phyloP scores from a whole-genome alignment of 2,888 invertebrate genomes.

The Platerodrilus igneus region DNA sequence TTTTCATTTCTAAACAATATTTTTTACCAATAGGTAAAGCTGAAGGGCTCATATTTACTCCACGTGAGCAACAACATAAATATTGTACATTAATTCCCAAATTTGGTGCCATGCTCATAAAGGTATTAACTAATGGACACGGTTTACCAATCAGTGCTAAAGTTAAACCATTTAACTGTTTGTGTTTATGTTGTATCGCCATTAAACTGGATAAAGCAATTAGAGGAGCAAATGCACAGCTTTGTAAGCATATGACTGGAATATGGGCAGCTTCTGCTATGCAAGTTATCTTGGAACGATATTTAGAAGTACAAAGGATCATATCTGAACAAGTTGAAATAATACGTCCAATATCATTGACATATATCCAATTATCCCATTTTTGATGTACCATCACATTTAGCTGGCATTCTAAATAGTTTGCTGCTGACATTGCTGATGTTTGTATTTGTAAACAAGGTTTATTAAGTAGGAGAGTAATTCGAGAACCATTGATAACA shows the following conservation, averaged over 20 bases:
- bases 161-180: conserved; percentile 17
- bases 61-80: conserved; percentile 9
- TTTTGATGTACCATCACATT: conserved; percentile 16
- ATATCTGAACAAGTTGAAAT: conserved; percentile 18
- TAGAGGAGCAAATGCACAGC: conserved; percentile 8
- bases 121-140: conserved; percentile 20
- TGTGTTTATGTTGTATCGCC: conserved; percentile 18
- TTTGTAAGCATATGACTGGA: conserved; percentile 17
- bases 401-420: conserved; percentile 11
- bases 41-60: conserved; percentile 7
- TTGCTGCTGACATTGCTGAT: conserved; percentile 13
- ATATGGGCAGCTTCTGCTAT: conserved; percentile 14
- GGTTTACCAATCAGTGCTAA: conserved; percentile 21
- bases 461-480: conserved; percentile 16
- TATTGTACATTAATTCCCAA: conserved; percentile 23
- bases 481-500: conserved; percentile 8
- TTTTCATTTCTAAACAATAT: conserved; percentile 8
- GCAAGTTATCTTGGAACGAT: conserved; percentile 16
- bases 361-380: conserved; percentile 15
- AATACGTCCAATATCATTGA: conserved; percentile 15
- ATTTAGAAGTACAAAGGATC: conserved; percentile 16
- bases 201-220: conserved; percentile 18
- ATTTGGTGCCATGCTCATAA: conserved; percentile 16
- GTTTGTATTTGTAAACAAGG: conserved; percentile 14
- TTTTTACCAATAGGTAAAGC: conserved; percentile 8